A percentile compares a stretch with the other conserved stretches of the same genome.
Conservation (phyloP, 2,888 invertebrate genomes). For the Mimachlamys varia region DNA sequence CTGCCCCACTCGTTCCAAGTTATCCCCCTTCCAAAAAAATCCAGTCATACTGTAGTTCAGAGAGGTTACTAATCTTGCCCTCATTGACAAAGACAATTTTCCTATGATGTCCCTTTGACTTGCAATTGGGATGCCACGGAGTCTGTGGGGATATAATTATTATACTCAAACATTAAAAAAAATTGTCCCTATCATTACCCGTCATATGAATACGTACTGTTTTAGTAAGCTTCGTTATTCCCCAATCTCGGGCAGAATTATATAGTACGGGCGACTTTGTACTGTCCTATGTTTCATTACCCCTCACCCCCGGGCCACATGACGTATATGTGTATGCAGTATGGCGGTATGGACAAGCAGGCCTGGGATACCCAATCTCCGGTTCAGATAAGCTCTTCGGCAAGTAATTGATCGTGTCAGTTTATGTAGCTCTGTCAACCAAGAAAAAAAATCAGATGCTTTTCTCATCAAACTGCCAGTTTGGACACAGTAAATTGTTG, state of each 20-base stretch:
- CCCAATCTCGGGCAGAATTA: neutral
- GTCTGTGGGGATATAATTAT: too few species aligned
- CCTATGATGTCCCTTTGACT: too few species aligned
- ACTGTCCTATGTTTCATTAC: neutral
- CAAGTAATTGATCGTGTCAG: constrained; percentile 26
- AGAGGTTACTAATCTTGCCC: too few species aligned
- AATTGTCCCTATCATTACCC: too few species aligned
- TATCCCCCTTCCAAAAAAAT: neutral
- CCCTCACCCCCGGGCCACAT: neutral
- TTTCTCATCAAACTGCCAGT: constrained; percentile 31
- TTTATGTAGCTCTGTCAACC: constrained; percentile 34
- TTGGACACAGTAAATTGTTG: constrained; percentile 34
- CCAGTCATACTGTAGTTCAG: too few species aligned
- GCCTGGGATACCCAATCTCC: neutral
- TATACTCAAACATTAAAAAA: too few species aligned
- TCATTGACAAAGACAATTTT: too few species aligned
- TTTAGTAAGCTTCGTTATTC: neutral
- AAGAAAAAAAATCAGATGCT: constrained; percentile 11
- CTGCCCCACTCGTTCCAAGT: neutral
- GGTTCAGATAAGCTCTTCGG: constrained; percentile 10
- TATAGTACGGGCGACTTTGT: neutral
- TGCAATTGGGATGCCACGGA: too few species aligned
- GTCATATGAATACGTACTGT: too few species aligned
- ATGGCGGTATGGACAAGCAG: neutral
- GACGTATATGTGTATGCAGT: constrained; percentile 6